phyloP scores from a whole-genome alignment of 2,113 vertebrate species.

The Indri indri region DNA sequence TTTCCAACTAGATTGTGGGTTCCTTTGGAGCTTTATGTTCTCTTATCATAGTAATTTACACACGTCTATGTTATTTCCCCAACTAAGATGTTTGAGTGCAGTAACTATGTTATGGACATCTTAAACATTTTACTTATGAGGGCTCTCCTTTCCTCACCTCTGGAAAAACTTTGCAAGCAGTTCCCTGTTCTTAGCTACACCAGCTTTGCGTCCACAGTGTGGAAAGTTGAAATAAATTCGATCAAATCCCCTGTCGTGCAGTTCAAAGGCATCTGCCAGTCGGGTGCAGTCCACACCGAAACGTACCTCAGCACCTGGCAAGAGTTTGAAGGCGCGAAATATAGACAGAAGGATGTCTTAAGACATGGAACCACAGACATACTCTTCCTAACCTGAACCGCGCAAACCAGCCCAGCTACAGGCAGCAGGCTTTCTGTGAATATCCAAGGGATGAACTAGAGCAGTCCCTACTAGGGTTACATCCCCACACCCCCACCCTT shows the following conservation, averaged over 20 bases:
- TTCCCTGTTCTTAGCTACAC: conserved; percentile 93
- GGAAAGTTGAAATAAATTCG: conserved; percentile 96
- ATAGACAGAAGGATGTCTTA: not conserved
- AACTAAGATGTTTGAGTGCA: not conserved
- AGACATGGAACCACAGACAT: not conserved
- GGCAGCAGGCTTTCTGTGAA: not conserved
- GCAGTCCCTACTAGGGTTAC: fast-evolving
- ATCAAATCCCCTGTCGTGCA: conserved; percentile 84
- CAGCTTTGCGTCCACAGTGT: conserved; percentile 96
- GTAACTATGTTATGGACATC: not conserved
- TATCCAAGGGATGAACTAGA: fast-evolving
- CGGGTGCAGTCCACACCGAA: conserved; percentile 93
- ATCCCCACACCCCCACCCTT: not conserved
- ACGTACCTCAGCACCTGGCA: conserved; percentile 87
- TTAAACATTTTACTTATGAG: not conserved
- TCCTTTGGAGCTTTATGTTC: not conserved
- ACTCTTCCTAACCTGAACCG: not conserved
- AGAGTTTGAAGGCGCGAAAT: not conserved
- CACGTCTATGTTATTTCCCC: not conserved
- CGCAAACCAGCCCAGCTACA: not conserved
- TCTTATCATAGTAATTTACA: not conserved
- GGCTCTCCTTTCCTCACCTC: conserved; percentile 84
- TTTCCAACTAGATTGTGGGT: not conserved
- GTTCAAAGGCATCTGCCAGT: conserved; percentile 83
- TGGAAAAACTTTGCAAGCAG: conserved; percentile 92